These are phyloP conservation scores for Labeo rohita DNA, from an alignment of 2,113 vertebrate genomes.

Conservation along the genomic window DNA sequence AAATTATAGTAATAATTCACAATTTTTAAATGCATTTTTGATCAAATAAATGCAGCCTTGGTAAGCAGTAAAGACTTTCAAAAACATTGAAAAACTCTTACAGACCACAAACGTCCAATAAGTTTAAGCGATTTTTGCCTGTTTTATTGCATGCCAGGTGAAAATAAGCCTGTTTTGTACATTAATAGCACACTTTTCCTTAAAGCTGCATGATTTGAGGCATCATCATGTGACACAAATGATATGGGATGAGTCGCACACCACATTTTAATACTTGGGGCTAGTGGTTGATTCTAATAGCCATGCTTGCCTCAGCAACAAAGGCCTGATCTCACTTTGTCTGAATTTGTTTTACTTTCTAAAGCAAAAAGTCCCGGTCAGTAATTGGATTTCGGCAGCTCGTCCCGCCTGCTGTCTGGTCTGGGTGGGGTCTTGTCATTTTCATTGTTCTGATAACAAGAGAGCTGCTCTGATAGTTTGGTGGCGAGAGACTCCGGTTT, in stretches of 20 bases:
- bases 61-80: too few relatives aligned
- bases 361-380: background rate
- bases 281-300: background rate
- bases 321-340: conserved; percentile 6
- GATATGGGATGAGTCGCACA: background rate
- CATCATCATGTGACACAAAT: background rate
- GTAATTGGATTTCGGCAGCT: background rate
- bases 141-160: too few relatives aligned
- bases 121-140: too few relatives aligned
- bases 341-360: conserved; percentile 6
- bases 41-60: too few relatives aligned
- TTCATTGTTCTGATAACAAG: conserved; percentile 39
- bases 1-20: too few relatives aligned
- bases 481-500: conserved; percentile 50
- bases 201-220: background rate
- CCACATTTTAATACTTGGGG: background rate
- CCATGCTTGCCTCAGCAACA: background rate
- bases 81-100: too few relatives aligned
- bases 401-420: background rate
- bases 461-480: conserved; percentile 45
- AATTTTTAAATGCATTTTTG: too few relatives aligned
- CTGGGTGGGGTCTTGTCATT: background rate
- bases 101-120: too few relatives aligned
- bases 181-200: background rate
- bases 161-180: too few relatives aligned